These are phyloP conservation scores for Paguma larvata DNA, from an alignment of 2,797 vertebrate species.

Conservation along the genomic window DNA sequence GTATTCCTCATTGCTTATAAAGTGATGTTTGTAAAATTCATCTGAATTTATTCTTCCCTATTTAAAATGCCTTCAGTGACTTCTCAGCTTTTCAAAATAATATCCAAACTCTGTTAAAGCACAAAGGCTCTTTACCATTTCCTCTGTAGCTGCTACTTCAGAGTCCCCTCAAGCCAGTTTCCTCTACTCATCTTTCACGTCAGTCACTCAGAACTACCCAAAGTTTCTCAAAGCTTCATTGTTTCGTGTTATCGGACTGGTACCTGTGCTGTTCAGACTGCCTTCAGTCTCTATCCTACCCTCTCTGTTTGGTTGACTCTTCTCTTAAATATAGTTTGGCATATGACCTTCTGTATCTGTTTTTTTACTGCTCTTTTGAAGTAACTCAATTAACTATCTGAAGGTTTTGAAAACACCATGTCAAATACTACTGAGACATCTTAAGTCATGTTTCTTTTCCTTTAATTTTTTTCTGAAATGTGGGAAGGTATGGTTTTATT, in stretches of 20 bases:
- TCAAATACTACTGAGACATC: neutral
- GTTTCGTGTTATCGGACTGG: neutral
- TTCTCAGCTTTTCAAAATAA: neutral
- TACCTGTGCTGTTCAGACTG: neutral
- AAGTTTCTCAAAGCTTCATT: neutral
- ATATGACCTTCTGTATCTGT: neutral
- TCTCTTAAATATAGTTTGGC: neutral
- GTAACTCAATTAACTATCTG: neutral
- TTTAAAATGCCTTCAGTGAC: neutral
- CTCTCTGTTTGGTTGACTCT: neutral
- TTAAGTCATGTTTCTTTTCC: neutral
- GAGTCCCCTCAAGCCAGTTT: neutral
- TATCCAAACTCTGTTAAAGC: neutral
- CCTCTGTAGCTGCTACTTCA: neutral
- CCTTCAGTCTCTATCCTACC: neutral
- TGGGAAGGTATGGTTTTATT: neutral
- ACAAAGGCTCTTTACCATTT: neutral
- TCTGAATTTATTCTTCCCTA: neutral
- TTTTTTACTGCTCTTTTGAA: slow-evolving; percentile 47
- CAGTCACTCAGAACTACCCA: neutral
- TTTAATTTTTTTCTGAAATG: neutral
- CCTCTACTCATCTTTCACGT: neutral
- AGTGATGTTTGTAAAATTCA: slow-evolving; percentile 25
- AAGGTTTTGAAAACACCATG: slow-evolving; percentile 32
- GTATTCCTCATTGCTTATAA: slow-evolving; percentile 23